phyloP scores from a whole-genome alignment of 2,113 vertebrate genomes.

The Corydoras maculifer region DNA sequence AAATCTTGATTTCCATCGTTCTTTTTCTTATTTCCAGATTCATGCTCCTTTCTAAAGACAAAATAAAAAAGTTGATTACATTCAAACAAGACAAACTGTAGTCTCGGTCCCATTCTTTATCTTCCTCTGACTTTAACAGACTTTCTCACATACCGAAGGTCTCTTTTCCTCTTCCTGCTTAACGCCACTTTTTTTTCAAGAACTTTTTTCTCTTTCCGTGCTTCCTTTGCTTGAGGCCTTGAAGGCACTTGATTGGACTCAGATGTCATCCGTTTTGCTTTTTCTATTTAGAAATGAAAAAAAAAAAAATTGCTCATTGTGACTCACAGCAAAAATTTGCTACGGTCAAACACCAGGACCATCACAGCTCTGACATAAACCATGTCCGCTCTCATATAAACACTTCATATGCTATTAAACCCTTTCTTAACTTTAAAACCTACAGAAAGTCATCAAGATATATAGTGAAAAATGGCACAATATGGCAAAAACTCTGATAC shows the following conservation, averaged over 20 bases:
- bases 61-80: not conserved
- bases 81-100: not conserved
- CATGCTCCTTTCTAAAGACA: conserved; percentile 59
- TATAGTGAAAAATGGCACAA: no score
- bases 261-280: conserved; percentile 46
- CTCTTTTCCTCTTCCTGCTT: conserved; percentile 85
- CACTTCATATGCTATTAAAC: no score
- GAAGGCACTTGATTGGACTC: conserved; percentile 37
- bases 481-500: no score
- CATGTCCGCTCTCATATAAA: no score
- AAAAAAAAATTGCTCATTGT: not conserved
- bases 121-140: no score
- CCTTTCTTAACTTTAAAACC: no score
- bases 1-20: conserved; percentile 71
- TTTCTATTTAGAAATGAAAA: conserved; percentile 41
- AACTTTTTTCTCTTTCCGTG: conserved; percentile 89
- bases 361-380: no score
- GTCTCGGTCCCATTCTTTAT: not conserved
- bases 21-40: conserved; percentile 68
- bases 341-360: not conserved
- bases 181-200: conserved; percentile 96
- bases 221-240: conserved; percentile 80
- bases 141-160: conserved; percentile 71
- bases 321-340: not conserved
- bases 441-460: no score